Base-by-base conservation (phyloP, 2,888 invertebrate species). In the Leptopilina myrica region DNA sequence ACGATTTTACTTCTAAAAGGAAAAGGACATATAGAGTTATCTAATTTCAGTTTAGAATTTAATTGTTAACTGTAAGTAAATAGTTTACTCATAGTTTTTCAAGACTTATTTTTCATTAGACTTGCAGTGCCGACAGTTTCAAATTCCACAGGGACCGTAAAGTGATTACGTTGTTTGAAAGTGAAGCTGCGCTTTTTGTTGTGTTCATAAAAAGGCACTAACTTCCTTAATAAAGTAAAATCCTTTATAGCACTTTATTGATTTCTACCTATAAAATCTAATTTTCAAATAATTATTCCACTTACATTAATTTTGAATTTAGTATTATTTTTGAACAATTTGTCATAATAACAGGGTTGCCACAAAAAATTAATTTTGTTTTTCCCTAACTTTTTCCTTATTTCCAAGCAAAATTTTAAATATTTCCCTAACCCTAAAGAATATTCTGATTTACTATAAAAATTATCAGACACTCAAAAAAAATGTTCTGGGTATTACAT, bases 141-240 rank as follows among this genome's bases (percentile, higher is more conserved):
- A 73, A 73, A 73, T 73, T 73, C 73, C 73, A 73, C 14, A 59
- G 73, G 73, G 73, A 73, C 33, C 56, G 73, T 73, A 73, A 73
- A 73, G 73, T 73, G 73, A 73, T 73, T 73, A 59, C 73, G 56
- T 59, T 73, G 73, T 73, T 73, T 53, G 53, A 73, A 73, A 73
- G 49, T 73, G 73, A 73, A 56, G 73, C 73, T 73, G 56, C n/a
- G 56, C 56, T 73, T 73, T 40, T 56, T 73, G 56, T 56, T 59
- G 73, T 73, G 73, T 73, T 73, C 33, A 73, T 73, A 73, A 73
- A 73, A 69, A 59, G 33, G 9, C 56, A 59, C 73, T 73, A 73
- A 73, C 73, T 73, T 59, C 40, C 56, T 73, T 73, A 73, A 73
- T 73, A 73, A 56, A 73, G 56, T 73, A 73, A 73, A 73, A 59